phyloP scores from a whole-genome alignment of 2,888 invertebrate genomes.

The Synanthedon myopaeformis region DNA sequence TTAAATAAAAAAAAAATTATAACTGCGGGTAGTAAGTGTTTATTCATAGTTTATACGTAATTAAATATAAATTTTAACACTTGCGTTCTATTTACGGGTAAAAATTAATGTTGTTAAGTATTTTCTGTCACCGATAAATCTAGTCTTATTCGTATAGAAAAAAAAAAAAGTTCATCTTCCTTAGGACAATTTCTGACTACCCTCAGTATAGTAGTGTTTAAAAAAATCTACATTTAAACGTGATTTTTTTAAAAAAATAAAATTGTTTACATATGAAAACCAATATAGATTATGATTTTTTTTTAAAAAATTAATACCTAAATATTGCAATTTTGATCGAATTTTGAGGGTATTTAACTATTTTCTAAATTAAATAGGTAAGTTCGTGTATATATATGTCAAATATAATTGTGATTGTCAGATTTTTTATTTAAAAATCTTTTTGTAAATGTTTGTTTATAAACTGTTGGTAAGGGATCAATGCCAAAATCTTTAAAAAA shows the following conservation, averaged over 20 bases:
- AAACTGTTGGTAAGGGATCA: slow-evolving; percentile 25
- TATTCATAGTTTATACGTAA: too few relatives aligned
- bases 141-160: background rate
- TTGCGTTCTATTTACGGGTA: slow-evolving; percentile 15
- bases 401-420: background rate
- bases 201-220: too few relatives aligned
- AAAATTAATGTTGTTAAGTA: background rate
- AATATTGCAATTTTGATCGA: too few relatives aligned
- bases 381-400: too few relatives aligned
- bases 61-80: background rate
- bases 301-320: too few relatives aligned
- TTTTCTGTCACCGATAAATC: background rate
- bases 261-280: too few relatives aligned
- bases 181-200: too few relatives aligned
- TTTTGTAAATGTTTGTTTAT: slow-evolving; percentile 8
- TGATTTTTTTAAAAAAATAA: too few relatives aligned
- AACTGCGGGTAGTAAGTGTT: background rate
- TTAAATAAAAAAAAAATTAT: slow-evolving; percentile 3
- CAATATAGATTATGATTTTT: too few relatives aligned
- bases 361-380: too few relatives aligned
- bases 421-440: slow-evolving; percentile 4
- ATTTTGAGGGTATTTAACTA: too few relatives aligned
- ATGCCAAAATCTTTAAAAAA: slow-evolving; percentile 9
- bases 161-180: background rate
- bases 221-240: too few relatives aligned